Conservation (phyloP, 2,888 invertebrate species). For the Ectemnius continuus region DNA sequence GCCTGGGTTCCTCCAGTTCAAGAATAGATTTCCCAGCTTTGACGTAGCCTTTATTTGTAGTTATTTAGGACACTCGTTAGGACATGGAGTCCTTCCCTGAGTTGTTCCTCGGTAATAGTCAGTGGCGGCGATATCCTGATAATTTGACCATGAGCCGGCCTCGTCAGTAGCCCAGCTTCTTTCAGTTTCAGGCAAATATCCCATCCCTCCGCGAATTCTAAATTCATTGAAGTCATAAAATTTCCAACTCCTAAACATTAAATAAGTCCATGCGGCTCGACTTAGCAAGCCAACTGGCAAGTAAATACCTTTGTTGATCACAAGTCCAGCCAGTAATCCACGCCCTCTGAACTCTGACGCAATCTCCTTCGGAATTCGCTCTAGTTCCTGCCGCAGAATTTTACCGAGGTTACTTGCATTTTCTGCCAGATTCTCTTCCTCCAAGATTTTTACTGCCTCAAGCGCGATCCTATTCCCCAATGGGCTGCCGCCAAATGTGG, state of each 20-base stretch:
- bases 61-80: slow-evolving; percentile 75
- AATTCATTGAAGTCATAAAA: background rate
- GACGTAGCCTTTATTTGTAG: slow-evolving; percentile 26
- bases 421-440: slow-evolving; percentile 87
- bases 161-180: slow-evolving; percentile 84
- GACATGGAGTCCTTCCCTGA: slow-evolving; percentile 81
- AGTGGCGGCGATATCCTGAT: slow-evolving; percentile 86
- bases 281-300: too few species aligned
- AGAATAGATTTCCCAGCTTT: too few species aligned
- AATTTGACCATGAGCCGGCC: slow-evolving; percentile 87
- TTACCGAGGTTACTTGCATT: slow-evolving; percentile 86
- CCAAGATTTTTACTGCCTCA: slow-evolving; percentile 85
- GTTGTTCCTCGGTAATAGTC: slow-evolving; percentile 81
- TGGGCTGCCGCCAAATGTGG: slow-evolving; percentile 92
- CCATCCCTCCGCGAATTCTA: slow-evolving; percentile 83
- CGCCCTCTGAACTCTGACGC: slow-evolving; percentile 85
- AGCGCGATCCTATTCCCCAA: slow-evolving; percentile 87
- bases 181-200: slow-evolving; percentile 83
- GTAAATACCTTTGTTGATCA: slow-evolving; percentile 83
- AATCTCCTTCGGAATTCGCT: slow-evolving; percentile 82
- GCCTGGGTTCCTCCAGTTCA: too few species aligned
- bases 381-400: slow-evolving; percentile 82
- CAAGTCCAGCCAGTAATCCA: slow-evolving; percentile 88
- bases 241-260: too few species aligned
- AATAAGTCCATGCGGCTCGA: too few species aligned